Evolutionary conservation across 2,888 invertebrate species (phyloP).

Genomic region (Latrodectus hesperus): DNA sequence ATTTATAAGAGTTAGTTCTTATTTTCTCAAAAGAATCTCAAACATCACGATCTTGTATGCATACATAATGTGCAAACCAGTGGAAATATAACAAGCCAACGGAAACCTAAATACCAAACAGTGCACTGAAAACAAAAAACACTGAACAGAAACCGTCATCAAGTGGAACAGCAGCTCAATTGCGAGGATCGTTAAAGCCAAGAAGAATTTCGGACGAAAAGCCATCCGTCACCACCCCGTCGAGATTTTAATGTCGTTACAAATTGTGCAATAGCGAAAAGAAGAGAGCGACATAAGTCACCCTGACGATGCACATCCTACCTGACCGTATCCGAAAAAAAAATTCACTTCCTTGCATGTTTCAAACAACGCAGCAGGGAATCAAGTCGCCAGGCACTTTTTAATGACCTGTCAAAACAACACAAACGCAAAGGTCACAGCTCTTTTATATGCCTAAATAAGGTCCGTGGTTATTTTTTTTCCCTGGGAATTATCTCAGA

Average conservation of each 20-base stretch:
- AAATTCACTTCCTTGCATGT: background rate
- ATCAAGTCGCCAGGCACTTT: conserved; percentile 27
- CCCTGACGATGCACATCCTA: background rate
- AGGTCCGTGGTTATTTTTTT: conserved; percentile 15
- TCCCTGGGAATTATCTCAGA: background rate
- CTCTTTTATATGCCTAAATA: conserved; percentile 55
- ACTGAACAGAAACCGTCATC: too few species aligned
- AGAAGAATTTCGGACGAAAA: too few species aligned
- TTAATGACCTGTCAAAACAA: conserved; percentile 37
- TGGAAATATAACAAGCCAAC: too few species aligned
- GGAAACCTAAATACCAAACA: too few species aligned
- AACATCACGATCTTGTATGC: too few species aligned
- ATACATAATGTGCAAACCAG: too few species aligned
- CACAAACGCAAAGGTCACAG: conserved; percentile 37
- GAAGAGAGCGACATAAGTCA: background rate
- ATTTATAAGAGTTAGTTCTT: too few species aligned
- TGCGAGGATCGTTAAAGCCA: too few species aligned
- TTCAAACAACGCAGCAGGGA: conserved; percentile 11
- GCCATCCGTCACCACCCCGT: conserved; percentile 6
- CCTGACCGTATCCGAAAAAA: background rate
- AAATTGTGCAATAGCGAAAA: conserved; percentile 15
- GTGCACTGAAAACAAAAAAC: too few species aligned
- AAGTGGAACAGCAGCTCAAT: too few species aligned
- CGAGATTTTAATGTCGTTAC: conserved; percentile 14
- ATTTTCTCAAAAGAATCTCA: too few species aligned